Conservation (phyloP, 2,888 invertebrate species). For the Spodoptera exigua region DNA sequence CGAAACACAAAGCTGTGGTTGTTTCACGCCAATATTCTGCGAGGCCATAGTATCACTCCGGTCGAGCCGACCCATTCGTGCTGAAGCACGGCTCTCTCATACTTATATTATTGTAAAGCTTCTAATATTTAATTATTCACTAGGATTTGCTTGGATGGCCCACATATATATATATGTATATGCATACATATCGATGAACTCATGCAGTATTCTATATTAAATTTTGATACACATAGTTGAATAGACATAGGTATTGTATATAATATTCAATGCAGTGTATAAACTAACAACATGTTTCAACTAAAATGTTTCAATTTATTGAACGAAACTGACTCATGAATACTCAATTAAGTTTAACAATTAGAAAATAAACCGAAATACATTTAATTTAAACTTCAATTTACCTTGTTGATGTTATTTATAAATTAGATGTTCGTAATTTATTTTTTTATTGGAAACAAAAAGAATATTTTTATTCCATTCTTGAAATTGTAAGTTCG, state of each 20-base stretch:
- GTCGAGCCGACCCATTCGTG: no score
- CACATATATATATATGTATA: no score
- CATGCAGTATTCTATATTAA: no score
- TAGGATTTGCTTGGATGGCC: no score
- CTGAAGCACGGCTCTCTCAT: no score
- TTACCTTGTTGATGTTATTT: slow-evolving; percentile 4
- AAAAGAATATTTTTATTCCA: neutral
- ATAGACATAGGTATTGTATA: neutral
- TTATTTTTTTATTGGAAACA: neutral
- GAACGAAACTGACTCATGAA: slow-evolving; percentile 22
- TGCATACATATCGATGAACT: no score
- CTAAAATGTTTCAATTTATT: slow-evolving; percentile 16
- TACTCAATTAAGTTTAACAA: slow-evolving; percentile 13
- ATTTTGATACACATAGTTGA: neutral
- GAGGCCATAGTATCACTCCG: no score
- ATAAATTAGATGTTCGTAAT: neutral
- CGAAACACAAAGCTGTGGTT: no score
- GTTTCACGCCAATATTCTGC: no score
- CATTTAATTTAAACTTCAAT: slow-evolving; percentile 23
- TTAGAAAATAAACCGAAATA: slow-evolving; percentile 7
- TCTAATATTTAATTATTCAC: no score
- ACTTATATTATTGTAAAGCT: no score
- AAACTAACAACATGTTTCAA: slow-evolving; percentile 10
- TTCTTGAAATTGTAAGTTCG: no score
- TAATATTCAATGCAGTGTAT: slow-evolving; percentile 4